A percentile compares a stretch with the other conserved stretches of the same genome.
These are phyloP conservation scores for Rhabdomys dilectus DNA, from an alignment of 2,113 vertebrate genomes.

Conservation along the genomic window DNA sequence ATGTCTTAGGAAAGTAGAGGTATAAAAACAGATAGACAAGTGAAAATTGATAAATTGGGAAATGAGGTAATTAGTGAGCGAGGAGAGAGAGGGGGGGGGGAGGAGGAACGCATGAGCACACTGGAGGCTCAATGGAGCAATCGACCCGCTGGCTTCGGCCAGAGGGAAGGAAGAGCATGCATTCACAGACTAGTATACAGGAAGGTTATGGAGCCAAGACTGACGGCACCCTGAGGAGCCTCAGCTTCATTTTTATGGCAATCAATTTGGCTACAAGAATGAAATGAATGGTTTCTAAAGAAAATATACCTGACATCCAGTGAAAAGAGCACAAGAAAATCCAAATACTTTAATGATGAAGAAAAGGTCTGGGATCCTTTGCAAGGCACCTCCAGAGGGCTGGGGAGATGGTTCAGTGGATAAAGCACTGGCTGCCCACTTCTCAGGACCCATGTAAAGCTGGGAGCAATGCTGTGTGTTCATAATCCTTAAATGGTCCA, in stretches of 20 bases:
- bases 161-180: neutral
- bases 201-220: neutral
- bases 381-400: neutral
- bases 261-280: neutral
- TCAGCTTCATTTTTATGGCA: neutral
- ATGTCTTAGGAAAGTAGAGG: neutral
- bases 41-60: constrained; percentile 45
- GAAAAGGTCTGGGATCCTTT: neutral
- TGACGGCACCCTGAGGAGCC: neutral
- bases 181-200: neutral
- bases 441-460: neutral
- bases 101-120: no score
- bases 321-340: neutral
- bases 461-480: no score
- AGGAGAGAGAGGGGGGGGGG: no score
- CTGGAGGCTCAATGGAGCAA: neutral
- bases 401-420: neutral
- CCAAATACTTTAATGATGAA: neutral
- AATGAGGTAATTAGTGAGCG: neutral
- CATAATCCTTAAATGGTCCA: neutral
- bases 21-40: neutral
- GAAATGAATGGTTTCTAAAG: constrained; percentile 1
- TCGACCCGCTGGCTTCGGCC: neutral
- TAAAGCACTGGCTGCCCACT: neutral
- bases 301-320: neutral